phyloP scores from a whole-genome alignment of 2,113 vertebrate genomes.

The Dendropsophus ebraccatus region DNA sequence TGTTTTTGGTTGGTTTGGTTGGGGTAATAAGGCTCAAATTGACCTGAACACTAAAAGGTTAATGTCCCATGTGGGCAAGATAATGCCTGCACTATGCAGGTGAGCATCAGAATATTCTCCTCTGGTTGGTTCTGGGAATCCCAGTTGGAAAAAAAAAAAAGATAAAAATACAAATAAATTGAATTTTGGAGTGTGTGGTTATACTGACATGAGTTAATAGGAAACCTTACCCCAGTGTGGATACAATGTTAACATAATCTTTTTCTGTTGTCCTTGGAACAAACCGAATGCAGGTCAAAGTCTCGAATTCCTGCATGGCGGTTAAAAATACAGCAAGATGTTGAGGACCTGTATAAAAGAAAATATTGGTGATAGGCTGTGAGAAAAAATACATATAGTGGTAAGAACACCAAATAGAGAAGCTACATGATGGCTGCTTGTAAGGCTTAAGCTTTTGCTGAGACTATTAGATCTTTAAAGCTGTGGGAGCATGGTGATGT shows the following conservation, averaged over 20 bases:
- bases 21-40: no score
- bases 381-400: background rate
- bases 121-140: background rate
- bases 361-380: background rate
- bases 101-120: background rate
- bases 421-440: background rate
- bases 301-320: slow-evolving; percentile 20
- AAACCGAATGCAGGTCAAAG: background rate
- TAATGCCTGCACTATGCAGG: no score
- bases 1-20: no score
- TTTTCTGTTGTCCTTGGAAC: slow-evolving; percentile 4
- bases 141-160: background rate
- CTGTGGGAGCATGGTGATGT: no score
- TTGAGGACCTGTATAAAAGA: background rate
- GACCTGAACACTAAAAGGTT: no score
- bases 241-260: background rate
- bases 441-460: background rate
- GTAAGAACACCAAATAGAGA: background rate
- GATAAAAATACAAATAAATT: background rate
- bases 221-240: background rate
- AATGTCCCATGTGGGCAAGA: no score
- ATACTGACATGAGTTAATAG: background rate
- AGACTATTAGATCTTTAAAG: no score
- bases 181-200: background rate
- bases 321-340: background rate